phyloP scores from a whole-genome alignment of 2,888 invertebrate genomes.

The Epistrophe grossulariae region DNA sequence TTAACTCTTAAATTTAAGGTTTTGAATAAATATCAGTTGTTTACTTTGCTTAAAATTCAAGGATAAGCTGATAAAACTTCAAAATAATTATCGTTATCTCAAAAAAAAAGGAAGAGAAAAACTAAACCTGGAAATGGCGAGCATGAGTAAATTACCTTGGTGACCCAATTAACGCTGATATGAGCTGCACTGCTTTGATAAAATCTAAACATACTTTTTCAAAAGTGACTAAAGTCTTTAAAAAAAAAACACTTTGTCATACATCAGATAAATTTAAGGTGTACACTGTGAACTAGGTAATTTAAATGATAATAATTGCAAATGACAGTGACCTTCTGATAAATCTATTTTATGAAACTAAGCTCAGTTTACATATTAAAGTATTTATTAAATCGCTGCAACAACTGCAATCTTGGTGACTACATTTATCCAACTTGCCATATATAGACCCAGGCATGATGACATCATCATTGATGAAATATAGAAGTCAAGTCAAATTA shows the following conservation, averaged over 20 bases:
- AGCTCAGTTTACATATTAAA: slow-evolving; percentile 9
- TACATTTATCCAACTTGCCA: slow-evolving; percentile 29
- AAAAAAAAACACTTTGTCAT: not conserved
- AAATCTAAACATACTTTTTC: too few relatives aligned
- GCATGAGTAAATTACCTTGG: too few relatives aligned
- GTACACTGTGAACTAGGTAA: not conserved
- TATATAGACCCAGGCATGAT: slow-evolving; percentile 33
- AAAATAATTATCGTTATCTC: too few relatives aligned
- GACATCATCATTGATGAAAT: slow-evolving; percentile 58
- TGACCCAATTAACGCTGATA: too few relatives aligned
- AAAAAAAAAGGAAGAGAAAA: too few relatives aligned
- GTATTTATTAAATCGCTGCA: slow-evolving; percentile 9
- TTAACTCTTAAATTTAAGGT: too few relatives aligned
- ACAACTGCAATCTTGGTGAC: slow-evolving; percentile 39
- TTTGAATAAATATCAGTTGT: too few relatives aligned
- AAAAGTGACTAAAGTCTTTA: too few relatives aligned
- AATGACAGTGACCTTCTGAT: slow-evolving; percentile 16
- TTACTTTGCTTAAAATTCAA: too few relatives aligned
- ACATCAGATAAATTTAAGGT: not conserved
- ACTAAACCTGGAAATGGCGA: too few relatives aligned
- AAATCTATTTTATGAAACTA: not conserved
- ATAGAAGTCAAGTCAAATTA: slow-evolving; percentile 24
- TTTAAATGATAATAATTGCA: slow-evolving; percentile 1
- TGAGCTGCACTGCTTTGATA: too few relatives aligned
- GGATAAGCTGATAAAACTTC: too few relatives aligned